phyloP scores from a whole-genome alignment of 2,888 invertebrate genomes.

The Cataglyphis livida region DNA sequence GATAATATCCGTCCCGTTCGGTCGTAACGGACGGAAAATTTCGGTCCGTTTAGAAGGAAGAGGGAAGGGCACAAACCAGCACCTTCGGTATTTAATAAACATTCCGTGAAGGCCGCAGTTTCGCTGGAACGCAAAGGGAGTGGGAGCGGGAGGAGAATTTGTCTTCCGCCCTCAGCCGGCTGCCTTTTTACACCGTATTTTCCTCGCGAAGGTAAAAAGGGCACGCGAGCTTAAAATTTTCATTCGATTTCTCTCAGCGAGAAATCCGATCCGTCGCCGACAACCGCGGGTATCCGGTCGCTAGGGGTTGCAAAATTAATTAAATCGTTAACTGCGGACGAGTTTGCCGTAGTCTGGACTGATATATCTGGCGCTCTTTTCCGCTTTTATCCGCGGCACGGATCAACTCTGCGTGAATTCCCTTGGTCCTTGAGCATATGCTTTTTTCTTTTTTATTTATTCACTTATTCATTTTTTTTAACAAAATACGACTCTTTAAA shows the following conservation, averaged over 20 bases:
- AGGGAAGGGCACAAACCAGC: conserved; percentile 56
- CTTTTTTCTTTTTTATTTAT: conserved; percentile 23
- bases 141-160: conserved; percentile 34
- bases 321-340: conserved; percentile 78
- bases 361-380: conserved; percentile 57
- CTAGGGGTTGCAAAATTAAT: conserved; percentile 79
- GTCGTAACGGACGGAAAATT: conserved; percentile 60
- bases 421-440: neutral
- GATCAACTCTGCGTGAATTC: conserved; percentile 10
- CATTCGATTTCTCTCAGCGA: conserved; percentile 65
- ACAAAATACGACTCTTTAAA: conserved; percentile 33
- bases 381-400: conserved; percentile 7
- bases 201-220: conserved; percentile 43
- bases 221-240: conserved; percentile 50
- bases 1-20: conserved; percentile 46
- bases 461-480: conserved; percentile 3
- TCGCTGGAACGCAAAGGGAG: conserved; percentile 55
- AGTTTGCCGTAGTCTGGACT: conserved; percentile 63
- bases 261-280: conserved; percentile 71
- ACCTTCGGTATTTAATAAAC: conserved; percentile 76
- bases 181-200: conserved; percentile 52
- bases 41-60: conserved; percentile 55
- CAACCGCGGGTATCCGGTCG: conserved; percentile 67
- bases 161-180: conserved; percentile 23
- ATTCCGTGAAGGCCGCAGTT: conserved; percentile 73